Evolutionary conservation across 2,113 vertebrate species (phyloP), one percentile per base, ranked within the genome.

Genomic region (Speoplatyrhinus poulsoni): DNA sequence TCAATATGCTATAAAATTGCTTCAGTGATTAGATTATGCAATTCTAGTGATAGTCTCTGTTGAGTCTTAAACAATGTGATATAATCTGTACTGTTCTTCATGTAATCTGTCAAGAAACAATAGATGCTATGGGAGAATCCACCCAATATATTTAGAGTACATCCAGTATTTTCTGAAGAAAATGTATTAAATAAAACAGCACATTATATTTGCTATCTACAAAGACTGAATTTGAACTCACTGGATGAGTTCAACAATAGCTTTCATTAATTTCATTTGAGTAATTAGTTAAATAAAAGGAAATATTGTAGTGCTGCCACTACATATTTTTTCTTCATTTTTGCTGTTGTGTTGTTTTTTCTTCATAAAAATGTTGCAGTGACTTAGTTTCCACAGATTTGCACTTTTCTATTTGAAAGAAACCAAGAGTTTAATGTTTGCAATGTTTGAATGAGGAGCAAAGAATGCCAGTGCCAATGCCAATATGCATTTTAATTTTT

Each of bases 1-100:
- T 92, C 88, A 64, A 73, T 85, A 81, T 85, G 77, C 80, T 84
- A 88, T 75, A 79, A 80, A 90, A 79, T 64, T 82, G 79, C 80
- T 86, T 86, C 61, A 73, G 72, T 80, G 76, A 77, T 85, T 71
- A 72, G 52, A 62, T 76, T 81, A 84, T 79, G 85, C 84, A 84
- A 82, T 62, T 65, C 65, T 84, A 86, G 72, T 77, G 60, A 1
- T 80, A 72, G 74, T 82, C 19, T 64, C 63, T 55, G 19, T 72
- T 71, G 73, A 81, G 63, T 74, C 60, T 60, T 15, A 15, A 70
- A 73, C 4, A 17, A 32, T 59, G 48, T 36, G 60, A 36, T 60
- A 69, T 19, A 49, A 66, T 15, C n/a, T 55, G 32, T 50, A 50
- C 46, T 62, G 48, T 70, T 67, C 10, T 48, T 15, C 60, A 47